Base-by-base conservation (phyloP, 2,113 vertebrate species). In the Triplophysa tibetana region DNA sequence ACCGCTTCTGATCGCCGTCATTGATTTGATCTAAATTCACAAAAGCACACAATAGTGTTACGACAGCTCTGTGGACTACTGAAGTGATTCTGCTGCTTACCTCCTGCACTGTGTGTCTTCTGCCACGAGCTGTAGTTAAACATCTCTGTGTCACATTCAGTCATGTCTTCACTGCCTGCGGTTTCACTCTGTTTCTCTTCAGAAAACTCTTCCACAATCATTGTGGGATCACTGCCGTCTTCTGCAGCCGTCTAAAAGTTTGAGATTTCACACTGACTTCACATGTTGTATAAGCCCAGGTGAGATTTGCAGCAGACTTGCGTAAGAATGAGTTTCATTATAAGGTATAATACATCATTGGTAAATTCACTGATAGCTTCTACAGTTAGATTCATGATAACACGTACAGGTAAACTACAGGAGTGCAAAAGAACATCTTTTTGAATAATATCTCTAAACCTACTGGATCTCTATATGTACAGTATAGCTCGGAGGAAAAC, bases 11-110 rank as follows among this genome's bases (percentile, higher is more conserved):
- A 69, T 77, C 81, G 50, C 65, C 69, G 26, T 10, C 50, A 43
- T 52, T 64, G 65, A 19, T 70, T 81, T 72, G 74, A 23, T 86
- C 90, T 90, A 63, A 69, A 82, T 77, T 38, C 1, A 38, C 8
- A 21, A 79, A 61, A 66, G 65, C 41, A 23, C 26, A 8, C 2
- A 41, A 23, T 48, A 9, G 24, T 43, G 72, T 10, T n/a, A n/a
- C 48, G 14, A 19, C 17, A 54, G 11, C 43, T 52, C 29, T 43
- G 13, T 33, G 23, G 7, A 29, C 60, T 41, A 26, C 2, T 52
- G 62, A 72, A 41, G 3, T 9, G 29, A 24, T 73, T 24, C n/a
- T 64, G 52, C 10, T 50, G 23, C 38, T 64, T 62, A 80, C 66
- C 75, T 75, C 33, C 12, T 48, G 10, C 66, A 56, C 13, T 68